Evolutionary conservation across 2,888 invertebrate species (phyloP), one percentile per base, ranked within the genome.

Genomic region (Sialis fuliginosa): DNA sequence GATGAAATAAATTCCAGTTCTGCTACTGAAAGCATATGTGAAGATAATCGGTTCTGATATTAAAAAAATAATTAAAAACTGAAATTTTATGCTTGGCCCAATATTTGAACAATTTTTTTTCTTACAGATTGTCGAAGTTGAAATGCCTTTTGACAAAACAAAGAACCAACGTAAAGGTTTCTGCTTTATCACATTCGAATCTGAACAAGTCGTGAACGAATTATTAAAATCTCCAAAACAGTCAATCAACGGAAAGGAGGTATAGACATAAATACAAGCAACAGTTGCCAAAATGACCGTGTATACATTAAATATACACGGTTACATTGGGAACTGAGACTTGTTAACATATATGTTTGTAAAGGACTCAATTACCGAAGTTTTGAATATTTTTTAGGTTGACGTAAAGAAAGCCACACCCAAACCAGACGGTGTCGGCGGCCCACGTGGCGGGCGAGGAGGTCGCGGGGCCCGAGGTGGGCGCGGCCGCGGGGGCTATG

Each of bases 141-240:
- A 96, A 68, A 86, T 95, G 82, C 96, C 96, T 49, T 93, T 89
- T 60, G 96, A 96, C 66, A 95, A 93, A 68, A 83, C 86, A 64
- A 95, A 93, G 77, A 92, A 91, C 65, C 91, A 92, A 67, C 80
- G 95, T 58, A 88, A 95, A 72, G 91, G 88, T 51, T 96, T 96
- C 75, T 95, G 93, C 64, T 96, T 96, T 67, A 91, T 96, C 63
- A 95, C 95, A 54, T 96, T 95, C 61, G 95, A 96, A 63, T 88
- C 88, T 33, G 93, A 93, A 66, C 87, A 89, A 66, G 86, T 91
- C 47, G 92, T 92, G 33, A 89, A 89, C 60, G 90, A 91, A 64
- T 72, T 92, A 46, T 70, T 91, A 51, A 92, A 90, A 66, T 87
- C 86, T 46, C 87, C 91, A 9, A 93, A 92, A 67, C 92, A 92